Base-by-base conservation (phyloP, 2,113 vertebrate species). In the Gallinago jamesoni region DNA sequence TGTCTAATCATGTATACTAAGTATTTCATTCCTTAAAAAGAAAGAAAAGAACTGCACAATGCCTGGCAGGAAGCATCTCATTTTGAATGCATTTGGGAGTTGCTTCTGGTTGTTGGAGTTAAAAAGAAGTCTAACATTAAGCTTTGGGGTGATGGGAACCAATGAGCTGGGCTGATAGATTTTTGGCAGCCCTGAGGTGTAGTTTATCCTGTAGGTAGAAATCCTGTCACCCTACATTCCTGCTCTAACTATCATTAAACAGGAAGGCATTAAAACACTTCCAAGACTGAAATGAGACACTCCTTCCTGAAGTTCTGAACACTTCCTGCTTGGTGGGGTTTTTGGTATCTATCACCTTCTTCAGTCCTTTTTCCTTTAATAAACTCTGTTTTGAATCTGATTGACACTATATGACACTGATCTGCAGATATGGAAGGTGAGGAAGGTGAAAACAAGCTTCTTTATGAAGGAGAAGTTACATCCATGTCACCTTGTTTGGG, bases 321-420 rank as follows among this genome's bases (percentile, higher is more conserved):
- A 0, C 23, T 82, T 67, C 43, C 59, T 45, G 25, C 3, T 39
- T 76, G 41, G 4, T 74, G 22, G 33, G n/a, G 2, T 33, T 74
- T 50, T 20, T 55, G n/a, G 16, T 89, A 30, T 47, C 50, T 78
- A 10, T 69, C 11, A 35, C 9, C 20, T 52, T 35, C 68, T 86
- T 53, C 7, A n/a, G 1, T 67, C 41, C 8, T 74, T 90, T 84
- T 45, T 60, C 28, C 39, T 72, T 66, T 50, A 59, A 31, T 75
- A 39, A 76, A 50, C 45, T 69, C 35, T 31, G 4, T 25, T 81
- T 68, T 76, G 20, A 72, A 47, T 31, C 28, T 17, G 25, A 57
- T 39, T 22, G 35, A 45, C 1, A 0, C 48, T 33, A n/a, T 41
- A 30, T 2, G 4, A 21, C 37, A 31, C 24, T 21, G 31, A 7